A percentile compares a stretch with the other conserved stretches of the same genome.
phyloP scores from a whole-genome alignment of 1,140 invertebrate species.

The Pseudomyrmex concolor region DNA sequence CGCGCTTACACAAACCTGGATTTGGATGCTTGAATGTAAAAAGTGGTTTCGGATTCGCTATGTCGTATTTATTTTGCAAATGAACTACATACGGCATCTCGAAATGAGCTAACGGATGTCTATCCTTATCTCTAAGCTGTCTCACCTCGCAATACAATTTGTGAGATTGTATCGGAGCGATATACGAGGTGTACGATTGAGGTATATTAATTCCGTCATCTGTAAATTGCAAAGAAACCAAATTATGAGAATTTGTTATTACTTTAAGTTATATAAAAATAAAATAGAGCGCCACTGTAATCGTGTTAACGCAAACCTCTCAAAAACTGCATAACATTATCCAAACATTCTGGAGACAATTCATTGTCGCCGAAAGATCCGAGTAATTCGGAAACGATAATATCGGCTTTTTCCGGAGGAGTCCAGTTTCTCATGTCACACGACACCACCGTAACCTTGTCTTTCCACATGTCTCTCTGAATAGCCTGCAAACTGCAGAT shows the following conservation, averaged over 20 bases:
- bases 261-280: constrained; percentile 14
- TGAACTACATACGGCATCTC: constrained; percentile 97
- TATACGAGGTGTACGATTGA: constrained; percentile 94
- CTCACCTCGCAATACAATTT: constrained; percentile 91
- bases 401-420: constrained; percentile 94
- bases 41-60: constrained; percentile 91
- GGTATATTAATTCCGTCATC: constrained; percentile 97
- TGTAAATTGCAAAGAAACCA: constrained; percentile 13
- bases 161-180: constrained; percentile 93
- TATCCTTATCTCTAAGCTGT: constrained; percentile 86
- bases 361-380: constrained; percentile 99
- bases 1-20: constrained; percentile 81
- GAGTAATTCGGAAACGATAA: constrained; percentile 97
- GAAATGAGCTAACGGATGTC: constrained; percentile 87
- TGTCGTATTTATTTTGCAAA: constrained; percentile 95
- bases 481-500: constrained; percentile 88
- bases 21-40: constrained; percentile 97
- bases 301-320: constrained; percentile 86
- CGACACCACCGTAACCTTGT: constrained; percentile 90
- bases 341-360: constrained; percentile 98
- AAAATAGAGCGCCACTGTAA: background rate
- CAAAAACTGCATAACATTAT: constrained; percentile 95
- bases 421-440: constrained; percentile 96
- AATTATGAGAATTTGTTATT: constrained; percentile 12
- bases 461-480: constrained; percentile 93